A percentile compares a stretch with the other conserved stretches of the same genome.
Conservation (phyloP, 2,888 invertebrate genomes). For the Adela reaumurella region DNA sequence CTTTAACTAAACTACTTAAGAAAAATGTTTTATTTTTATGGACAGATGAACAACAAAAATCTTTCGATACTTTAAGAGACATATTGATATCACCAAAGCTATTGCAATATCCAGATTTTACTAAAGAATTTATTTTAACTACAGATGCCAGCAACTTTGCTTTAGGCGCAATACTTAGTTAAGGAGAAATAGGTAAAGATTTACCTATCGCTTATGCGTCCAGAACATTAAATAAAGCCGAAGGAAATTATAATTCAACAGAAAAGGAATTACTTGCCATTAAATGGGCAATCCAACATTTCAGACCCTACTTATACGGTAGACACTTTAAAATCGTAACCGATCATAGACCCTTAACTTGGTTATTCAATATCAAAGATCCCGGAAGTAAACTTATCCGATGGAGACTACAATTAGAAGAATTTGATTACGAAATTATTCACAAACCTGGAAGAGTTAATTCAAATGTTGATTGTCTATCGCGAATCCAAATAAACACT, state of each 20-base stretch:
- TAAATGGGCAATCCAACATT: background rate
- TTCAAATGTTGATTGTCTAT: too few species aligned
- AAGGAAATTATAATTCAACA: background rate
- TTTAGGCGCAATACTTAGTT: background rate
- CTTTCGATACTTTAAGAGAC: background rate
- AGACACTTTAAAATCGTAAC: background rate
- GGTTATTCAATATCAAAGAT: background rate
- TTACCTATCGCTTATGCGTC: background rate
- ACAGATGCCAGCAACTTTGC: background rate
- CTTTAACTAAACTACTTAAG: conserved; percentile 3
- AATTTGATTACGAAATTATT: too few species aligned
- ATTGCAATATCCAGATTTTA: conserved; percentile 20
- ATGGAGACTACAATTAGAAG: too few species aligned
- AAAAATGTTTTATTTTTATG: too few species aligned
- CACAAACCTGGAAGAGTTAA: too few species aligned
- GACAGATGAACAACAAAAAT: too few species aligned
- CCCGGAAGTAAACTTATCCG: too few species aligned
- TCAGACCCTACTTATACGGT: background rate
- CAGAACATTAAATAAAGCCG: background rate
- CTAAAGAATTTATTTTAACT: background rate
- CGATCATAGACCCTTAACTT: background rate
- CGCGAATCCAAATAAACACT: too few species aligned
- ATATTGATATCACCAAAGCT: conserved; percentile 6
- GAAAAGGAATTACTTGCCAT: conserved; percentile 1
- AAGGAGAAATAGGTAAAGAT: background rate